A percentile compares a stretch with the other conserved stretches of the same genome.
phyloP scores from a whole-genome alignment of 2,113 vertebrate genomes.

The Paedocypris sp. region DNA sequence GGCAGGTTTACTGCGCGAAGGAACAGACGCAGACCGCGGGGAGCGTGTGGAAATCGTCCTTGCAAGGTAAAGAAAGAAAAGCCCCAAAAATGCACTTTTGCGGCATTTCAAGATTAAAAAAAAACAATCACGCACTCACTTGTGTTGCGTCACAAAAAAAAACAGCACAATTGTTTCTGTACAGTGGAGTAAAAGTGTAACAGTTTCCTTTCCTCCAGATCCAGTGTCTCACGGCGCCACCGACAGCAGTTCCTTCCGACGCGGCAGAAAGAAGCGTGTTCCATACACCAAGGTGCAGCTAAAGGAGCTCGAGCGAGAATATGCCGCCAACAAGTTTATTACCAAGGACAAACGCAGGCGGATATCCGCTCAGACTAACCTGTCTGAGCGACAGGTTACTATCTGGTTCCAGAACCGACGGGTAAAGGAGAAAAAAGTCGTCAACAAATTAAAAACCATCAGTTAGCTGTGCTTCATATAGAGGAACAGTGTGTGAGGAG shows the following conservation, averaged over 20 bases:
- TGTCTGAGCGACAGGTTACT: slow-evolving; percentile 97
- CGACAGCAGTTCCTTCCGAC: slow-evolving; percentile 76
- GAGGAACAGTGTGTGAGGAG: not conserved
- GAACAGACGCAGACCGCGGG: slow-evolving; percentile 85
- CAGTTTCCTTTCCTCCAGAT: slow-evolving; percentile 53
- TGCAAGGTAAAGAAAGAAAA: slow-evolving; percentile 68
- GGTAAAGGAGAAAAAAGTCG: slow-evolving; percentile 98
- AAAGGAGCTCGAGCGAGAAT: slow-evolving; percentile 96
- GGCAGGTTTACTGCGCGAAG: slow-evolving; percentile 92
- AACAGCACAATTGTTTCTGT: not conserved
- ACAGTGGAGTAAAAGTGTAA: not conserved
- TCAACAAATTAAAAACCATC: slow-evolving; percentile 90
- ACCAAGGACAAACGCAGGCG: slow-evolving; percentile 96
- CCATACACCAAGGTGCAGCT: slow-evolving; percentile 97
- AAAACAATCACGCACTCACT: too few species aligned
- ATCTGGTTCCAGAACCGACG: slow-evolving; percentile 99
- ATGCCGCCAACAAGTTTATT: slow-evolving; percentile 97
- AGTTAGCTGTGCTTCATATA: slow-evolving; percentile 61
- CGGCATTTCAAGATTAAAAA: too few species aligned
- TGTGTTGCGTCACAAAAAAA: not conserved
- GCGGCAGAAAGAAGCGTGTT: slow-evolving; percentile 93
- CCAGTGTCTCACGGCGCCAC: slow-evolving; percentile 66
- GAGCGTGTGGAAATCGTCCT: slow-evolving; percentile 86
- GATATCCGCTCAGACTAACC: slow-evolving; percentile 90
- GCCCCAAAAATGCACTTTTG: too few species aligned